A percentile compares a stretch with the other conserved stretches of the same genome.
Evolutionary conservation across 2,888 invertebrate species (phyloP).

Genomic region (Calliopum simillimum): DNA sequence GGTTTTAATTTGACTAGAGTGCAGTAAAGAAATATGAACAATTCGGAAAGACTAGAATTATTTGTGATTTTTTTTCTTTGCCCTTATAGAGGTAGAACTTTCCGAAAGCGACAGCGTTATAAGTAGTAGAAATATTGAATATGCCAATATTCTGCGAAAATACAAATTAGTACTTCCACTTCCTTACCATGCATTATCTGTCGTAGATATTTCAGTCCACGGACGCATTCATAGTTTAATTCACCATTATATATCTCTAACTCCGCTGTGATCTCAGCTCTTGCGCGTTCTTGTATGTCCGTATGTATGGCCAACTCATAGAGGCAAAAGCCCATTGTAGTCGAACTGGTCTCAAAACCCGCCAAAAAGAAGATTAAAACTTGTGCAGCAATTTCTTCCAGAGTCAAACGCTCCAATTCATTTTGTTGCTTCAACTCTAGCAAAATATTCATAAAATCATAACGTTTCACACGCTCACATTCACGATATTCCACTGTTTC

Average conservation of each 20-base stretch:
- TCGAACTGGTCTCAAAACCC: slow-evolving; percentile 71
- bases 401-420: slow-evolving; percentile 57
- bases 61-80: too few relatives aligned
- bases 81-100: too few relatives aligned
- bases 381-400: slow-evolving; percentile 70
- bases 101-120: too few relatives aligned
- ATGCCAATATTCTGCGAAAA: too few relatives aligned
- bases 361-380: slow-evolving; percentile 71
- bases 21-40: too few relatives aligned
- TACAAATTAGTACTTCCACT: too few relatives aligned
- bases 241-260: slow-evolving; percentile 48
- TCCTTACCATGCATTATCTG: slow-evolving; percentile 55
- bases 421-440: slow-evolving; percentile 66
- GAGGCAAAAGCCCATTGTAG: slow-evolving; percentile 67
- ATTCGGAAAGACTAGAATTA: too few relatives aligned
- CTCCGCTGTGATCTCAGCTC: slow-evolving; percentile 53
- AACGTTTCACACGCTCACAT: slow-evolving; percentile 60
- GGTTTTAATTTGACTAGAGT: too few relatives aligned
- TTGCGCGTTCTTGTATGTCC: slow-evolving; percentile 53
- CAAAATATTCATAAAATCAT: slow-evolving; percentile 70
- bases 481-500: slow-evolving; percentile 65
- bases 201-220: slow-evolving; percentile 55
- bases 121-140: too few relatives aligned
- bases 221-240: slow-evolving; percentile 55
- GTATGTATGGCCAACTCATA: slow-evolving; percentile 56